Conservation (phyloP, 1,140 invertebrate genomes). For the Odontomachus brunneus region DNA sequence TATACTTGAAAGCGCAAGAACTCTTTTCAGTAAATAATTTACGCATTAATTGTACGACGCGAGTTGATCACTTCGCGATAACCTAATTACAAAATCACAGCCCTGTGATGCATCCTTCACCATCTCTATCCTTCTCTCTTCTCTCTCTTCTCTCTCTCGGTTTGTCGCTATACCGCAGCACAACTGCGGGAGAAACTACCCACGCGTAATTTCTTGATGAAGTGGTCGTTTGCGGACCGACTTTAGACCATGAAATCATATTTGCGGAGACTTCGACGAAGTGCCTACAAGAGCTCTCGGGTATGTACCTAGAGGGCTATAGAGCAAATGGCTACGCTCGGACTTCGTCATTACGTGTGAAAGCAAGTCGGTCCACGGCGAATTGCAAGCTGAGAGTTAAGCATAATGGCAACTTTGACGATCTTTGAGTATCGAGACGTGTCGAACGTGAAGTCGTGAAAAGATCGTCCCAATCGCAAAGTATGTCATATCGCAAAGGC, state of each 20-base stretch:
- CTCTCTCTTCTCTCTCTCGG: conserved; percentile 14
- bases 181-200: conserved; percentile 24
- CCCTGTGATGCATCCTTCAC: background rate
- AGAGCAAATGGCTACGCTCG: conserved; percentile 51
- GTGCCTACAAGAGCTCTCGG: conserved; percentile 36
- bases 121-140: conserved; percentile 11
- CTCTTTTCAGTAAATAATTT: too few species aligned
- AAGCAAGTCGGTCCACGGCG: conserved; percentile 38
- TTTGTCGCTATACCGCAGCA: conserved; percentile 1
- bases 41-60: too few species aligned
- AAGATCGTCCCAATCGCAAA: background rate
- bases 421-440: conserved; percentile 27
- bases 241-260: conserved; percentile 65
- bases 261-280: conserved; percentile 63
- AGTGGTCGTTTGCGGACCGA: conserved; percentile 60
- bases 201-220: conserved; percentile 70
- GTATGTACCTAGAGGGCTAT: conserved; percentile 22
- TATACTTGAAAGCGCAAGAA: too few species aligned
- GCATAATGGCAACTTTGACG: conserved; percentile 24
- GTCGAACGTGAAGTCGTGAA: background rate
- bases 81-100: background rate
- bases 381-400: conserved; percentile 36
- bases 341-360: conserved; percentile 56
- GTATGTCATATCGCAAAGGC: background rate
- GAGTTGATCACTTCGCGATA: conserved; percentile 8